Conservation (phyloP, 2,797 vertebrate species). For the Lacerta agilis region DNA sequence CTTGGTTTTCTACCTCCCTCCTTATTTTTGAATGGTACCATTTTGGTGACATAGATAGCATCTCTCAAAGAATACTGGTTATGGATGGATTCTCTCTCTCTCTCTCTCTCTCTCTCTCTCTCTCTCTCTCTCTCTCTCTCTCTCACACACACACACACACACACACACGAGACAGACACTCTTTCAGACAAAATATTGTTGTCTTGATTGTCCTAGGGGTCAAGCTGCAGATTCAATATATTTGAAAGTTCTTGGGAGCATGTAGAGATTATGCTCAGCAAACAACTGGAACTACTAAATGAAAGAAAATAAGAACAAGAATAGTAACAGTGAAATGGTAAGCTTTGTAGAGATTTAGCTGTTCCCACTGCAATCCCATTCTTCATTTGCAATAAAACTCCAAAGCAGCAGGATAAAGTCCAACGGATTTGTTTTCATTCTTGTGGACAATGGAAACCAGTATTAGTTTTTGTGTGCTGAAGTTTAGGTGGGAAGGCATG, state of each 20-base stretch:
- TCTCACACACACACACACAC: neutral
- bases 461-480: neutral
- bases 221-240: neutral
- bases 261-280: neutral
- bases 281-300: neutral
- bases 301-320: constrained; percentile 5
- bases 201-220: neutral
- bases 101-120: neutral
- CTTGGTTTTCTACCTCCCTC: too few relatives aligned
- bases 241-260: neutral
- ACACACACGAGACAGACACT: too few relatives aligned
- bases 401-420: constrained; percentile 1
- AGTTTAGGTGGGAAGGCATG: neutral
- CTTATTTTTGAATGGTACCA: neutral
- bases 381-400: neutral
- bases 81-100: neutral
- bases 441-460: neutral
- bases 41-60: neutral
- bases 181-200: neutral
- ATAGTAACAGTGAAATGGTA: neutral
- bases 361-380: neutral
- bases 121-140: neutral
- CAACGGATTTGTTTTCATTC: constrained; percentile 27
- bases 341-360: constrained; percentile 10
- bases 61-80: neutral